A percentile compares a stretch with the other conserved stretches of the same genome.
Evolutionary conservation across 2,888 invertebrate genomes (phyloP).

Genomic region (Tortrix viridana): DNA sequence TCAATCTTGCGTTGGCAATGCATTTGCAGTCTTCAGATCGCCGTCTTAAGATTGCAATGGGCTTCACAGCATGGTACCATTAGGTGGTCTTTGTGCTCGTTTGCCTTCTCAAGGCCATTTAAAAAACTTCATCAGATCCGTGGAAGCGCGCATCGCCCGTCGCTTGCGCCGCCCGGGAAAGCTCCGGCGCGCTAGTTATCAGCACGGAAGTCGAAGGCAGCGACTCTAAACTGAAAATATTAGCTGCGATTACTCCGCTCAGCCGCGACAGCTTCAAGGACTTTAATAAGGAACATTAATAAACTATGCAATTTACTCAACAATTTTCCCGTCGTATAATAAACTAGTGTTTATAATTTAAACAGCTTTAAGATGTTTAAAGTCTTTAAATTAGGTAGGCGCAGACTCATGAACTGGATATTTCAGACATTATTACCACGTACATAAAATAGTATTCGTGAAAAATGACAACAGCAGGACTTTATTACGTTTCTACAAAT

Average conservation of each 20-base stretch:
- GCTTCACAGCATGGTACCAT: too few relatives aligned
- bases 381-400: not conserved
- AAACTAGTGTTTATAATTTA: slow-evolving; percentile 6
- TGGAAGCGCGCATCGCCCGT: slow-evolving; percentile 26
- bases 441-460: too few relatives aligned
- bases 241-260: slow-evolving; percentile 35
- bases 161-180: slow-evolving; percentile 44
- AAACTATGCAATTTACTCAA: slow-evolving; percentile 25
- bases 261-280: slow-evolving; percentile 33
- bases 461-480: too few relatives aligned
- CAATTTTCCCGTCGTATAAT: slow-evolving; percentile 17
- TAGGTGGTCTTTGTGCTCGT: too few relatives aligned
- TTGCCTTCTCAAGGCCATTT: too few relatives aligned
- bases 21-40: too few relatives aligned
- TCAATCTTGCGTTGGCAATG: too few relatives aligned
- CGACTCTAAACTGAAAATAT: slow-evolving; percentile 43
- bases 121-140: not conserved
- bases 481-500: too few relatives aligned
- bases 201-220: slow-evolving; percentile 54
- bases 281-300: slow-evolving; percentile 31
- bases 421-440: too few relatives aligned
- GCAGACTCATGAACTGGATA: too few relatives aligned
- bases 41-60: too few relatives aligned
- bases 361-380: slow-evolving; percentile 1
- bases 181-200: slow-evolving; percentile 49